These are phyloP conservation scores for Panthera tigris DNA, from an alignment of 2,113 vertebrate genomes.

Conservation along the genomic window DNA sequence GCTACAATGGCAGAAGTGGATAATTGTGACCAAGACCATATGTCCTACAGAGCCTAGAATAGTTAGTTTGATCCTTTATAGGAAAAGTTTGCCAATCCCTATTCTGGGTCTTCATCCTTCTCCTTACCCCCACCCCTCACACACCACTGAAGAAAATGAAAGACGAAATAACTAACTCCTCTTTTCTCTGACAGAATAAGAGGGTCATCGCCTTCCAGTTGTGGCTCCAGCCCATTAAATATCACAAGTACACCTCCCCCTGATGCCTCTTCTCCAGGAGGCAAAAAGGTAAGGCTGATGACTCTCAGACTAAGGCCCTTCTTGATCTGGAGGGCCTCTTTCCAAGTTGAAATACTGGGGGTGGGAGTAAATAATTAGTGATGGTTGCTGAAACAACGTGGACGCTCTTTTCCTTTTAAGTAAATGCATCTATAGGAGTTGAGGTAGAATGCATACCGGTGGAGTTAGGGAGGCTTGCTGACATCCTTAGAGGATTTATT, in stretches of 20 bases:
- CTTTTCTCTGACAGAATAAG: conserved; percentile 89
- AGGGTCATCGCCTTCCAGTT: conserved; percentile 98
- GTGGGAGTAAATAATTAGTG: neutral
- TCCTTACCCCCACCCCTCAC: neutral
- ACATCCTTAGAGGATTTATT: neutral
- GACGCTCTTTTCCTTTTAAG: neutral
- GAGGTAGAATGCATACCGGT: neutral
- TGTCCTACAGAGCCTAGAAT: neutral
- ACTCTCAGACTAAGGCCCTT: neutral
- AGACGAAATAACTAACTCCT: neutral
- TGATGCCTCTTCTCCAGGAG: conserved; percentile 94
- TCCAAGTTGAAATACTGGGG: neutral
- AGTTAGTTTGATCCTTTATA: neutral
- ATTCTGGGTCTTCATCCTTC: neutral
- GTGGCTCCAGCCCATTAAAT: conserved; percentile 96
- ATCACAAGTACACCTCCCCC: conserved; percentile 98
- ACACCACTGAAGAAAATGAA: neutral
- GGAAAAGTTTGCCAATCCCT: neutral
- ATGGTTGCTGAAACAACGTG: neutral
- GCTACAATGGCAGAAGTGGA: neutral
- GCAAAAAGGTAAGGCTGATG: conserved; percentile 91
- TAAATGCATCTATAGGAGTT: neutral
- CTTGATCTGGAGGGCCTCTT: neutral
- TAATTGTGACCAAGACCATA: neutral
- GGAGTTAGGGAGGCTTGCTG: neutral